phyloP scores from a whole-genome alignment of 2,888 invertebrate genomes.

The Augiades crinisus region DNA sequence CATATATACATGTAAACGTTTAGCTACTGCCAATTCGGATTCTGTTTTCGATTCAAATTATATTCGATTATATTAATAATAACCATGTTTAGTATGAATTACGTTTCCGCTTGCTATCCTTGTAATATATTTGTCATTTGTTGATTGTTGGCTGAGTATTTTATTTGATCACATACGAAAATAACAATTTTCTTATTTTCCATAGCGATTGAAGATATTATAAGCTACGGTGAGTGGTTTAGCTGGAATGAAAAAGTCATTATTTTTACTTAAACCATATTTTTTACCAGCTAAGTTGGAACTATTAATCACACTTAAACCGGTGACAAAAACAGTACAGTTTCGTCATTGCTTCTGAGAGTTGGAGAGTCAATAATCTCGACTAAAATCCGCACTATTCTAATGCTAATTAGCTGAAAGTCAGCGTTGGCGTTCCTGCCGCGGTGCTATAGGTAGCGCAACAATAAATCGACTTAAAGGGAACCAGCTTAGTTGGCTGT shows the following conservation, averaged over 20 bases:
- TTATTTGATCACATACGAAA: no score
- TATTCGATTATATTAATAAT: constrained; percentile 5
- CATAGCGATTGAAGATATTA: no score
- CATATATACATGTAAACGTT: constrained; percentile 62
- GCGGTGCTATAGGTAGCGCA: constrained; percentile 64
- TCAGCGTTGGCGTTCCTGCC: constrained; percentile 54
- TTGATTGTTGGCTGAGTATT: no score
- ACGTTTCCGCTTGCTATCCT: not conserved
- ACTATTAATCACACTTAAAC: constrained; percentile 17
- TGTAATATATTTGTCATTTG: not conserved
- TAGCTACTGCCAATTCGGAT: constrained; percentile 57
- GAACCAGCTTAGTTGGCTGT: constrained; percentile 63
- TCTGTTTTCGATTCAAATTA: constrained; percentile 2
- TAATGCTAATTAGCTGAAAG: constrained; percentile 69
- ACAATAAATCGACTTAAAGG: constrained; percentile 72
- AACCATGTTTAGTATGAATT: not conserved
- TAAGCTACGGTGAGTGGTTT: no score
- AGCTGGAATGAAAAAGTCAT: not conserved
- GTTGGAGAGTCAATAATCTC: constrained; percentile 13
- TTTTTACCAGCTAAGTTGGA: no score
- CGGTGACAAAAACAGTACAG: constrained; percentile 18
- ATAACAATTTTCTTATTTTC: no score
- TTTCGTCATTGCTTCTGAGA: constrained; percentile 18
- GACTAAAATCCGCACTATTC: constrained; percentile 42
- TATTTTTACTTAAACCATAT: not conserved